These are phyloP conservation scores for Aphis gossypii DNA, from an alignment of 1,140 invertebrate genomes.

Conservation along the genomic window DNA sequence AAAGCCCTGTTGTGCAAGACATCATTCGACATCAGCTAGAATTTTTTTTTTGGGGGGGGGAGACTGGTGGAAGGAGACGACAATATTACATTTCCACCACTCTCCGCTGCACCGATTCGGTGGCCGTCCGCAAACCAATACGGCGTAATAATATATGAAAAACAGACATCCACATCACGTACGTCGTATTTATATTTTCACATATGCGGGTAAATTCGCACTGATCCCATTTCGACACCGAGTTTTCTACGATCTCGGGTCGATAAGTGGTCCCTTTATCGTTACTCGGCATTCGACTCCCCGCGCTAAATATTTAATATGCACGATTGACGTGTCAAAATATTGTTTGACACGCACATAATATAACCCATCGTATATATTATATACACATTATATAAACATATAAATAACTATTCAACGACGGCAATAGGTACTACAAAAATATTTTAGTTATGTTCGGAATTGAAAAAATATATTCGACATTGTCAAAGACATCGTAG, in stretches of 20 bases:
- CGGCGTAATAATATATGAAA: slow-evolving; percentile 20
- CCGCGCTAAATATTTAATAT: not conserved
- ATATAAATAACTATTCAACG: not conserved
- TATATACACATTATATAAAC: not conserved
- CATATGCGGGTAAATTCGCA: not conserved
- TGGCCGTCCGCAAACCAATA: slow-evolving; percentile 11
- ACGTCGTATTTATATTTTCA: not conserved
- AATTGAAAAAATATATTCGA: not conserved
- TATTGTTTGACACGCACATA: not conserved
- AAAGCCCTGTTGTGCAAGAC: slow-evolving; percentile 36
- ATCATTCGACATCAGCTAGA: not conserved
- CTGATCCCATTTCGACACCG: slow-evolving; percentile 41
- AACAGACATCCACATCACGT: not conserved
- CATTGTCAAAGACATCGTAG: not conserved
- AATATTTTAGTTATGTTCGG: not conserved
- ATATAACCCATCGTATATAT: not conserved
- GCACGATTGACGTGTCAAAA: not conserved
- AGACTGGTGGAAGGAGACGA: not conserved
- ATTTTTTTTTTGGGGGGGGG: not conserved
- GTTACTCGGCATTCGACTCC: not conserved
- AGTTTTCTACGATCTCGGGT: not conserved
- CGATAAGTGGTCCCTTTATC: not conserved
- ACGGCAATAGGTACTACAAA: not conserved
- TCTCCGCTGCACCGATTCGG: not conserved
- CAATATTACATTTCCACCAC: slow-evolving; percentile 35